Conservation (phyloP, 2,113 vertebrate species). For the Tetraodon nigroviridis region DNA sequence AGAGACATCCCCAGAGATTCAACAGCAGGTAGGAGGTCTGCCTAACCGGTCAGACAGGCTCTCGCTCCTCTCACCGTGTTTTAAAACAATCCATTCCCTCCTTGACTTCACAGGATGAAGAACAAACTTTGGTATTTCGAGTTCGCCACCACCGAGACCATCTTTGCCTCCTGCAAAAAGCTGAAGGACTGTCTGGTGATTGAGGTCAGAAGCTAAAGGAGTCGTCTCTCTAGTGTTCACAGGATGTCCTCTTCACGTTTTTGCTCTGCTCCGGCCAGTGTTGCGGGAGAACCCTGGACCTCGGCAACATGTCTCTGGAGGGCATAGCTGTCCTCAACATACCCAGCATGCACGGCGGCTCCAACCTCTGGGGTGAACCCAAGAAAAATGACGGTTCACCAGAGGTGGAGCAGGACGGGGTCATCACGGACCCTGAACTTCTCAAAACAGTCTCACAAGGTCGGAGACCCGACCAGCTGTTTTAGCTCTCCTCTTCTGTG, state of each 20-base stretch:
- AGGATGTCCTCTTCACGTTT: neutral
- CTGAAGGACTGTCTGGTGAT: conserved; percentile 79
- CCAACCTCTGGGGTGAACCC: conserved; percentile 91
- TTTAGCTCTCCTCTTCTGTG: neutral
- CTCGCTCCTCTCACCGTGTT: neutral
- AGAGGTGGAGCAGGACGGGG: conserved; percentile 59
- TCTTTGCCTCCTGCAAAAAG: conserved; percentile 89
- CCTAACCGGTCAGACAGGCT: neutral
- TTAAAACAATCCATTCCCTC: conserved; percentile 6
- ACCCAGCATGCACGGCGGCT: conserved; percentile 91
- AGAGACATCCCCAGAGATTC: conserved; percentile 91
- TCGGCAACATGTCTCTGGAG: conserved; percentile 77
- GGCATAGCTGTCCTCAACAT: conserved; percentile 89
- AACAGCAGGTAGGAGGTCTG: conserved; percentile 83
- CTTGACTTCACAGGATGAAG: conserved; percentile 78
- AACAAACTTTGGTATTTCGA: conserved; percentile 95
- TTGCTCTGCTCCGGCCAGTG: conserved; percentile 68
- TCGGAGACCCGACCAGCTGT: conserved; percentile 37
- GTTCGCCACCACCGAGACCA: conserved; percentile 88
- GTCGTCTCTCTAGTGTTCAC: neutral
- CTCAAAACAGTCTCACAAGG: conserved; percentile 83
- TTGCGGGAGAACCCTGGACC: conserved; percentile 78
- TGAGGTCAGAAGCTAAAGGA: conserved; percentile 72
- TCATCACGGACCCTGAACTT: conserved; percentile 79
- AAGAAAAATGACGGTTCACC: conserved; percentile 66